Conservation (phyloP, 1,140 invertebrate genomes). For the Vanessa atalanta region DNA sequence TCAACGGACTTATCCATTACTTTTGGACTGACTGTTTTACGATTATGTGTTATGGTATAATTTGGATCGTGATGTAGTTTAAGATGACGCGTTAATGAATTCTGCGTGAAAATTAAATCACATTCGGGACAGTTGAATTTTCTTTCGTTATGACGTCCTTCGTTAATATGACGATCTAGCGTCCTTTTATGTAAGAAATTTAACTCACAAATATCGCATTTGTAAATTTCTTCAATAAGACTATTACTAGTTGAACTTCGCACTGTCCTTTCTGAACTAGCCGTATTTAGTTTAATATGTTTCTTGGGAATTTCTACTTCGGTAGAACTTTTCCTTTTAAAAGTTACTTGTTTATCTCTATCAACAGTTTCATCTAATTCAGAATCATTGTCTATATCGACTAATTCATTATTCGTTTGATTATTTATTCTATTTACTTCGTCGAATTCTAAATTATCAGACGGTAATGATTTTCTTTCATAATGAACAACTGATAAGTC, state of each 20-base stretch:
- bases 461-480: not conserved
- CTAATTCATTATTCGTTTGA: not conserved
- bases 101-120: slow-evolving; percentile 16
- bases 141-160: slow-evolving; percentile 10
- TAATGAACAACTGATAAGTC: slow-evolving; percentile 2
- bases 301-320: not conserved
- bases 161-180: not conserved
- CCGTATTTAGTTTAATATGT: no score
- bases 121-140: slow-evolving; percentile 9
- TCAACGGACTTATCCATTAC: no score
- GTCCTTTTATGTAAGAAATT: slow-evolving; percentile 18
- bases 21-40: no score
- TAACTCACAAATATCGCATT: slow-evolving; percentile 13
- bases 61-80: not conserved
- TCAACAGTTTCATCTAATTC: not conserved
- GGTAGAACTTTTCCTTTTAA: not conserved
- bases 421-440: not conserved
- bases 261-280: not conserved
- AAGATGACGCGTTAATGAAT: slow-evolving; percentile 10
- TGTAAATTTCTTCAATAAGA: slow-evolving; percentile 1
- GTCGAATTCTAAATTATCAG: not conserved
- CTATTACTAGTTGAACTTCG: not conserved
- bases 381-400: not conserved
- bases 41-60: no score
- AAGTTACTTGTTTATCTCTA: not conserved